phyloP scores from a whole-genome alignment of 2,888 invertebrate genomes.

The Cryptus armator region DNA sequence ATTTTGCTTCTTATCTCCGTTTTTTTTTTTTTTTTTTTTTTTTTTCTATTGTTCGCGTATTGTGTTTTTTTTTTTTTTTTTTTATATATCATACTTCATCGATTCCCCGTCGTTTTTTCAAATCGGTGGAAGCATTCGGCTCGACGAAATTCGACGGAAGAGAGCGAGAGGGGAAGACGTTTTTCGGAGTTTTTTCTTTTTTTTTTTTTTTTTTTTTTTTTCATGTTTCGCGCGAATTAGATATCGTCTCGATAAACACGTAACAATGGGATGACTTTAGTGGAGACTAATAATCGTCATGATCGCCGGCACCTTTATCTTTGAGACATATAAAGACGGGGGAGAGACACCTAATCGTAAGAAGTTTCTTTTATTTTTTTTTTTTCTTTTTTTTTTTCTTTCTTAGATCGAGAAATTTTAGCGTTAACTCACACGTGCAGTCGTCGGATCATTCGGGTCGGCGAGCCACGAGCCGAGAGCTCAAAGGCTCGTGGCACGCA shows the following conservation, averaged over 20 bases:
- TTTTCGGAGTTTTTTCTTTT: constrained; percentile 7
- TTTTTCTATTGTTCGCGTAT: neutral
- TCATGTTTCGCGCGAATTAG: constrained; percentile 4
- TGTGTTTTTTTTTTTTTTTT: neutral
- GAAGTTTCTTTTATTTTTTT: constrained; percentile 6
- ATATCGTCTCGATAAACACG: neutral
- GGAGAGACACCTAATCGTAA: constrained; percentile 52
- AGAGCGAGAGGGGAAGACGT: constrained; percentile 63
- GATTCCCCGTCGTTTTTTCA: neutral
- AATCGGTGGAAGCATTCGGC: constrained; percentile 5
- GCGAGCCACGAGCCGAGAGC: constrained; percentile 45
- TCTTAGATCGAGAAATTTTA: constrained; percentile 38
- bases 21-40: constrained; percentile 18
- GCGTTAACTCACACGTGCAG: constrained; percentile 15
- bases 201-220: neutral
- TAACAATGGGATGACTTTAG: neutral
- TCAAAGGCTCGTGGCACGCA: constrained; percentile 39
- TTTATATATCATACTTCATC: neutral
- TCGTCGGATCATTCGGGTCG: neutral
- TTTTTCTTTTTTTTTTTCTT: neutral
- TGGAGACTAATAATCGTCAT: constrained; percentile 1
- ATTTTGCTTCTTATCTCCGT: constrained; percentile 27
- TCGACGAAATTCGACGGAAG: constrained; percentile 33
- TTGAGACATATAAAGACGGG: constrained; percentile 33
- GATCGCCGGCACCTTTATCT: constrained; percentile 21